Base-by-base conservation (phyloP, 2,888 invertebrate genomes). In the Chaetogeoica ovagalla region DNA sequence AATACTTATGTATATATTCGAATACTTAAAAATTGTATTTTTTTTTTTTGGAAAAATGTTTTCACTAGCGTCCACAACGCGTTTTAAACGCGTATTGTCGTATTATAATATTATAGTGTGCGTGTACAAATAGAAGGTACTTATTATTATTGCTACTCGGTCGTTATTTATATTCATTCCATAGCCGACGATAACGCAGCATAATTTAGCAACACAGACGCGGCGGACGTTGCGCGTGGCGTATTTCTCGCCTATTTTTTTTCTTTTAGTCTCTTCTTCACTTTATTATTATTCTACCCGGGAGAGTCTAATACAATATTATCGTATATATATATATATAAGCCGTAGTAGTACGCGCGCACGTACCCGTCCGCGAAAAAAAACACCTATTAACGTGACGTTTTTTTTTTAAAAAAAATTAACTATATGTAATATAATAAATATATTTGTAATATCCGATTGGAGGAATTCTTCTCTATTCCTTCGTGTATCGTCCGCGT, bases 351-450 rank as follows among this genome's bases (percentile, higher is more conserved):
- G 62, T 23, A 57, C 70, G 70, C 62, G 60, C 43, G 60, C 76
- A 1, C 23, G 77, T 79, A 79, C n/a, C n/a, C 79, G 79, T 71
- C 63, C 62, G 79, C 63, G 52, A 75, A 75, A 76, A 76, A 68
- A 30, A 30, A 30, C 30, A 30, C 30, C 30, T 19, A 5, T 5
- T 62, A 71, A 71, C 79, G 79, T 79, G 79, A 71, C 70, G 71
- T 79, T 69, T 77, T 68, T 79, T 70, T 55, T n/a, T n/a, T n/a
- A 30, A 30, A 30, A 30, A 30, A 30, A 30, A 30, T 30, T 30
- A 30, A 30, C 30, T 30, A 30, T 30, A 30, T 30, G 4, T 30
- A 2, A 30, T 30, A 30, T 30, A 1, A 48, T 11, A 55, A 39
- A 55, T 5, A 55, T 55, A 13, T 2, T 37, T 19, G n/a, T 30